phyloP scores from a whole-genome alignment of 2,797 vertebrate species.

The Esox lucius region DNA sequence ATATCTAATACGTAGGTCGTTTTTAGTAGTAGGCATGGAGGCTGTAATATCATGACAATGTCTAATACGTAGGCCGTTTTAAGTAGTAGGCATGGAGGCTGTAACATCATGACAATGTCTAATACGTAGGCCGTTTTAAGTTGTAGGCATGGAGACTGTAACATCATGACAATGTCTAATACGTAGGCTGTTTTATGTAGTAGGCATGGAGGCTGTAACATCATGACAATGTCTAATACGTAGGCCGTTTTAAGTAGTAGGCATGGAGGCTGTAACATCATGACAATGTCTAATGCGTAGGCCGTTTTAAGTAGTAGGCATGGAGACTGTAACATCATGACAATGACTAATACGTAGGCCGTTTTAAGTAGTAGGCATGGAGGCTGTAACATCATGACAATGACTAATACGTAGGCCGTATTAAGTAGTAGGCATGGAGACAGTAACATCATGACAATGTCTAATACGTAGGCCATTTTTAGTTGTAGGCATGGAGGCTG shows the following conservation, averaged over 20 bases:
- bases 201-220: constrained; percentile 43
- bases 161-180: too few relatives aligned
- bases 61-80: background rate
- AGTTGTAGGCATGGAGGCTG: constrained; percentile 45
- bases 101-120: too few relatives aligned
- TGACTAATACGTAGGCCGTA: background rate
- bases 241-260: constrained; percentile 38
- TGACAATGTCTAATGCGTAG: background rate
- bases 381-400: too few relatives aligned
- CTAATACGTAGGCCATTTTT: constrained; percentile 10
- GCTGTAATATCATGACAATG: too few relatives aligned
- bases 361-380: constrained; percentile 43
- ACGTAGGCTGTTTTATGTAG: constrained; percentile 31
- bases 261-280: constrained; percentile 39
- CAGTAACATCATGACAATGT: too few relatives aligned
- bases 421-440: constrained; percentile 44
- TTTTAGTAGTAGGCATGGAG: constrained; percentile 45
- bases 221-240: too few relatives aligned
- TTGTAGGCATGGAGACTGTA: constrained; percentile 43
- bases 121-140: constrained; percentile 22
- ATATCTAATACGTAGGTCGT: background rate
- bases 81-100: constrained; percentile 46
- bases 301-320: constrained; percentile 43
- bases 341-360: background rate
- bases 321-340: too few relatives aligned